Conservation (phyloP, 2,888 invertebrate genomes). For the Pseudococcus longispinus region DNA sequence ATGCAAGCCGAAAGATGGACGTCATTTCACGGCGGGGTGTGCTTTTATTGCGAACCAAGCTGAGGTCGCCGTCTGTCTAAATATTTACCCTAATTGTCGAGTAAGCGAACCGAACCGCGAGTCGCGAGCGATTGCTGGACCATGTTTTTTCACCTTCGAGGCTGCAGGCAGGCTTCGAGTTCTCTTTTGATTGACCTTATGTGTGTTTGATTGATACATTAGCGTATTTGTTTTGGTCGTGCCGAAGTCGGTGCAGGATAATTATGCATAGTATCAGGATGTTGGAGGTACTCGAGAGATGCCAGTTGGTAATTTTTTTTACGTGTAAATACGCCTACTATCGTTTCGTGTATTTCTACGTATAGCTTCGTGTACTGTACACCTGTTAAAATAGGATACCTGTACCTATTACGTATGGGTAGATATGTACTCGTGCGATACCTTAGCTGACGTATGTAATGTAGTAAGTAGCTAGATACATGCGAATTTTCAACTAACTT, state of each 20-base stretch:
- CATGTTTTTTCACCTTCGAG: background rate
- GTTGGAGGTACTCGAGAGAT: too few relatives aligned
- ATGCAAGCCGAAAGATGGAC: slow-evolving; percentile 25
- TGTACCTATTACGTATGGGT: background rate
- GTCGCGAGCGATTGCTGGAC: background rate
- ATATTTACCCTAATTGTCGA: slow-evolving; percentile 33
- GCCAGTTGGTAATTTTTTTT: background rate
- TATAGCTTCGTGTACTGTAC: background rate
- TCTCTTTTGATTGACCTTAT: slow-evolving; percentile 51
- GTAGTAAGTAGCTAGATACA: background rate
- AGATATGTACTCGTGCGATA: background rate
- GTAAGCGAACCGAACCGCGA: too few relatives aligned
- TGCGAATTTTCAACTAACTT: background rate
- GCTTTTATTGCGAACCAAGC: slow-evolving; percentile 13
- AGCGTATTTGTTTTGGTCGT: background rate
- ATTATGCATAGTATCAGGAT: background rate
- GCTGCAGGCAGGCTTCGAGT: background rate
- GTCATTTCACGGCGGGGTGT: slow-evolving; percentile 24
- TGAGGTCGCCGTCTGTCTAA: slow-evolving; percentile 28
- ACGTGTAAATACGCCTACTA: background rate
- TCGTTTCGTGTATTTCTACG: background rate
- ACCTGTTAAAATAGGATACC: background rate
- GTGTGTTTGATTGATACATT: slow-evolving; percentile 51
- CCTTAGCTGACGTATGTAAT: background rate
- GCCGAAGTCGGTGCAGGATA: background rate